A percentile compares a stretch with the other conserved stretches of the same genome.
phyloP scores from a whole-genome alignment of 2,113 vertebrate genomes.

The Cebus imitator region DNA sequence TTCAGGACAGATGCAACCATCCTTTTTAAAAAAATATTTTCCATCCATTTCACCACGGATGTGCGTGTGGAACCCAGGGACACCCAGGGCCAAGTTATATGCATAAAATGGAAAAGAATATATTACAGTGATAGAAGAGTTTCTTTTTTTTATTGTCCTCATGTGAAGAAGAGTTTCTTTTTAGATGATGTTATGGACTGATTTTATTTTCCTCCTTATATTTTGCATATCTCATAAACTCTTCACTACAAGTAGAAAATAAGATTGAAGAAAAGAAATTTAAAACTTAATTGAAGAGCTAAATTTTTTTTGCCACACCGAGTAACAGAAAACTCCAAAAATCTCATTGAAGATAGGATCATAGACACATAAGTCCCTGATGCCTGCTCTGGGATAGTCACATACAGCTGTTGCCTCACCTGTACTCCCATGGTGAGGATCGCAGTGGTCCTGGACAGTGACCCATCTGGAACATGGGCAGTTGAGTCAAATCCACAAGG shows the following conservation, averaged over 20 bases:
- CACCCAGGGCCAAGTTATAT: background rate
- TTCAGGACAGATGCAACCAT: background rate
- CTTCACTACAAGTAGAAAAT: background rate
- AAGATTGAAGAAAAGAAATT: background rate
- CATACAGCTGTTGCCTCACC: background rate
- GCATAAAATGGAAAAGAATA: background rate
- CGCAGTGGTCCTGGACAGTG: background rate
- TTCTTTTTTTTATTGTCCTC: background rate
- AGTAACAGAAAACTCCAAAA: background rate
- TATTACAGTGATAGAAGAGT: background rate
- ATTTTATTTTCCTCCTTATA: slow-evolving; percentile 21
- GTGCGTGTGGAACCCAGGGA: background rate
- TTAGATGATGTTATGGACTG: background rate
- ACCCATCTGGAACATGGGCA: too few relatives aligned
- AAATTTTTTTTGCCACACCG: background rate
- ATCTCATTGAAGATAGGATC: background rate
- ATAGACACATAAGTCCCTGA: background rate
- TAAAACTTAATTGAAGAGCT: slow-evolving; percentile 14
- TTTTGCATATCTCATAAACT: background rate
- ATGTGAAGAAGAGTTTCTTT: background rate
- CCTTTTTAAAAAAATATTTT: background rate
- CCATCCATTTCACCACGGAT: background rate
- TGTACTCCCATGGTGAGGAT: rapidly evolving
- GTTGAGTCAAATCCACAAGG: too few relatives aligned
- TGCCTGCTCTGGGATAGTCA: background rate